Base-by-base conservation (phyloP, 2,888 invertebrate genomes). In the Alviniconcha strummeri region DNA sequence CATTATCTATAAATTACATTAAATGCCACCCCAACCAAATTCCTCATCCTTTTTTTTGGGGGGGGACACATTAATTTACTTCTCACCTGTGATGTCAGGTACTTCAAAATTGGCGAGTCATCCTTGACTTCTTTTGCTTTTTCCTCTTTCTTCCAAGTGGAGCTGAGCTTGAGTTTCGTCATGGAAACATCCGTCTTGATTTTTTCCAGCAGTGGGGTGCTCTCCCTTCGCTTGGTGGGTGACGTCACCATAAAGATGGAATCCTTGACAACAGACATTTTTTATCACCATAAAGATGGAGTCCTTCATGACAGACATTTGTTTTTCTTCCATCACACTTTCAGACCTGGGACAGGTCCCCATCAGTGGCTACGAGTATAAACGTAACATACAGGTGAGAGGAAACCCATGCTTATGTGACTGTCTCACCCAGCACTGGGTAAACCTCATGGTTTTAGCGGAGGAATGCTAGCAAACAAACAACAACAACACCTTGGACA, bases 211-310 rank as follows among this genome's bases (percentile, higher is more conserved):
- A 93, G 88, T 6, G 93, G 93, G 6, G 93, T 93, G 86, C 93
- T 93, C 91, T 97, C 97, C 91, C 97, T 96, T 87, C 96, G 95
- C 57, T 81, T 80, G 0, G 96, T 96, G 0, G 97, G 97, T 0
- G 97, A 97, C 0, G 96, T 89, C 82, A 91, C 90, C 85, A 92
- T 92, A 84, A 93, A 92, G 56, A 93, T 90, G 11, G 93, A 93
- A 84, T 93, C 93, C 93, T 93, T 83, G 8, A 85, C 86, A 85
- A 60, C 60, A 60, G 60, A 60, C 76, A 19, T 9, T 76, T 5
- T 76, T 54, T 7, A 54, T 52, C 55, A 76, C 76, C 52, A 76
- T 52, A 6, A 17, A 76, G 19, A 74, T 17, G 69, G 15, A 69
- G n/a, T 17, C 69, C 15, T 17, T 17, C 69, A 69, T 52, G 19